Conservation (phyloP, 92 coral and sea anemone species). For the Diadumene lineata region DNA sequence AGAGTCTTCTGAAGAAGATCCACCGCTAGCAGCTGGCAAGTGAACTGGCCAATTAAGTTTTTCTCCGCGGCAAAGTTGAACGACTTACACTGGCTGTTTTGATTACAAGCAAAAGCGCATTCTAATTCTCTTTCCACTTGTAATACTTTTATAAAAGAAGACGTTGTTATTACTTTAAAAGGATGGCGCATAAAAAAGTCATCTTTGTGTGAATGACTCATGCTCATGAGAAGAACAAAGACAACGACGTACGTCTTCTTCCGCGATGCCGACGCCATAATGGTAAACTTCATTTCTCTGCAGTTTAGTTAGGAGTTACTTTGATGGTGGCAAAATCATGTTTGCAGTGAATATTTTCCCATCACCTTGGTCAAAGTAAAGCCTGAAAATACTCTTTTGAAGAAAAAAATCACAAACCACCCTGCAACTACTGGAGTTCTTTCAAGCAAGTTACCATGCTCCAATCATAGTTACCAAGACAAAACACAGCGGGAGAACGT, state of each 20-base stretch:
- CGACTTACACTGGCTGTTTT: constrained; percentile 9
- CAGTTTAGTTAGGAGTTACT: neutral
- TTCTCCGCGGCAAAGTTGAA: constrained; percentile 26
- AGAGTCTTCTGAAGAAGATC: neutral
- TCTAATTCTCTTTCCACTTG: constrained; percentile 15
- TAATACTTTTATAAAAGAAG: constrained; percentile 9
- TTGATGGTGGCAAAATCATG: neutral
- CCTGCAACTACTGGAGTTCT: too few relatives aligned
- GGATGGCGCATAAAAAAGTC: constrained; percentile 17
- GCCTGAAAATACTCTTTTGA: neutral
- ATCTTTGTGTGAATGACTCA: constrained; percentile 6
- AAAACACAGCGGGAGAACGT: too few relatives aligned
- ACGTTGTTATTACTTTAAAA: neutral
- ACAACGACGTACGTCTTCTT: neutral
- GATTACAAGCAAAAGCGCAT: constrained; percentile 28
- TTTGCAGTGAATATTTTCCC: neutral
- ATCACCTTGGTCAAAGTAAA: too few relatives aligned
- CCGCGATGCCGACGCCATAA: neutral
- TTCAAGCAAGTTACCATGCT: too few relatives aligned
- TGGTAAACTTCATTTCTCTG: neutral
- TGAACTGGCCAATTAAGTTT: neutral
- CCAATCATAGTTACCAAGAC: too few relatives aligned
- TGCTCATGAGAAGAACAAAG: neutral
- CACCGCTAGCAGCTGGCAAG: constrained; percentile 19
- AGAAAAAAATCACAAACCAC: neutral